Evolutionary conservation across 2,797 vertebrate species (phyloP).

Genomic region (Setipinna tenuifilis): DNA sequence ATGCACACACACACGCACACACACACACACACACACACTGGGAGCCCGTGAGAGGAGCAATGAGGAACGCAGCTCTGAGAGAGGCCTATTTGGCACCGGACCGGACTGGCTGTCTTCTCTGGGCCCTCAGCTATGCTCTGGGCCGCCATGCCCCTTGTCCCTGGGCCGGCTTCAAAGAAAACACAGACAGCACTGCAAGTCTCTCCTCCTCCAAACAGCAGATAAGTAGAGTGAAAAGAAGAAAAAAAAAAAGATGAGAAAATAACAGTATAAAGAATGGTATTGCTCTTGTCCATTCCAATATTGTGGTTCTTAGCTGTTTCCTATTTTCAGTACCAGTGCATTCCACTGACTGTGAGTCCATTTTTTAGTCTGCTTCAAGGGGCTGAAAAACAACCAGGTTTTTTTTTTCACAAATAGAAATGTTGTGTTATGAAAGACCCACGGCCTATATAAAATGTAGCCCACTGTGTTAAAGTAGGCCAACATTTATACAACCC

Average conservation of each 20-base stretch:
- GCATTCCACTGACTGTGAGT: background rate
- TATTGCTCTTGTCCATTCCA: background rate
- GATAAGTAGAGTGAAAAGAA: background rate
- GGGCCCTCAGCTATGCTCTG: background rate
- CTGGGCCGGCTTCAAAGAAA: conserved; percentile 13
- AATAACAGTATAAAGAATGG: background rate
- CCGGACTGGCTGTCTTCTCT: background rate
- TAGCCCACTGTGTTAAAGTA: background rate
- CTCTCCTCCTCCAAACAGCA: background rate
- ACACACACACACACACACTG: too few relatives aligned
- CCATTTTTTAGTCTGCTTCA: background rate
- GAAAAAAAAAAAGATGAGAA: background rate
- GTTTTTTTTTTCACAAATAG: background rate
- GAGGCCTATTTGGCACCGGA: conserved; percentile 4
- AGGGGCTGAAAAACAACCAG: background rate
- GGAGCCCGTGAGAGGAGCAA: background rate
- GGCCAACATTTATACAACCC: background rate
- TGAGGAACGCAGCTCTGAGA: background rate
- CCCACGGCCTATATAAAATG: background rate
- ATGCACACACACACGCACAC: background rate
- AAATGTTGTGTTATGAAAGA: background rate
- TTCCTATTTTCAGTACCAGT: background rate
- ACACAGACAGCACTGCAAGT: conserved; percentile 2
- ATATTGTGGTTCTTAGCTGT: background rate
- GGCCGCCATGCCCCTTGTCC: background rate